Percentiles rank a stretch among this genome's conserved stretches.
These are phyloP conservation scores for Epinephelus lanceolatus DNA, from an alignment of 2,113 vertebrate genomes.

Conservation along the genomic window DNA sequence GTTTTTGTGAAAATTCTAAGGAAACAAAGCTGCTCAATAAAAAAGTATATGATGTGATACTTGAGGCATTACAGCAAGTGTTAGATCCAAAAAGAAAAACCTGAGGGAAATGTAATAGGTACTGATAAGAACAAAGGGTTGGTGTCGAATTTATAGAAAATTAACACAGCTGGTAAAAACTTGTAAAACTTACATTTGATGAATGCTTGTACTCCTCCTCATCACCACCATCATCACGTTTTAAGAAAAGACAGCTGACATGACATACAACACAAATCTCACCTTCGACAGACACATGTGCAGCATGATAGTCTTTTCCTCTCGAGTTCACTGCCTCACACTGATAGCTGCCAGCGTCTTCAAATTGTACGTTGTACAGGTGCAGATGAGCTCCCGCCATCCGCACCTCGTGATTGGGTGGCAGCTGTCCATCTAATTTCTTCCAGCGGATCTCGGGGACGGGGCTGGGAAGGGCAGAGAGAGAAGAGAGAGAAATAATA, in stretches of 20 bases:
- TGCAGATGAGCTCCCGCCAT: constrained; percentile 91
- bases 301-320: constrained; percentile 92
- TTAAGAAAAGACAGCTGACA: neutral
- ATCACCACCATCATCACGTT: neutral
- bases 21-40: constrained; percentile 31
- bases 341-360: constrained; percentile 92
- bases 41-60: neutral
- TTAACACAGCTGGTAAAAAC: neutral
- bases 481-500: constrained; percentile 2
- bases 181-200: neutral
- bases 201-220: neutral
- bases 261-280: constrained; percentile 2
- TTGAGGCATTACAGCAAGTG: constrained; percentile 2
- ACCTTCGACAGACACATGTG: constrained; percentile 92
- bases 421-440: constrained; percentile 89
- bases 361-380: constrained; percentile 92
- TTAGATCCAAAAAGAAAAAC: constrained; percentile 14
- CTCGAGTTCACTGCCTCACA: constrained; percentile 94
- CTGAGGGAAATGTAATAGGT: neutral
- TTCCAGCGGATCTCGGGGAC: constrained; percentile 94
- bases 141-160: neutral
- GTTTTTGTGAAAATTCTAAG: neutral
- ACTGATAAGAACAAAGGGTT: neutral
- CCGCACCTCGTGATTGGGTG: constrained; percentile 88
- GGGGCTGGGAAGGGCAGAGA: constrained; percentile 84